phyloP scores from a whole-genome alignment of 1,140 invertebrate genomes.

The Portunus trituberculatus region DNA sequence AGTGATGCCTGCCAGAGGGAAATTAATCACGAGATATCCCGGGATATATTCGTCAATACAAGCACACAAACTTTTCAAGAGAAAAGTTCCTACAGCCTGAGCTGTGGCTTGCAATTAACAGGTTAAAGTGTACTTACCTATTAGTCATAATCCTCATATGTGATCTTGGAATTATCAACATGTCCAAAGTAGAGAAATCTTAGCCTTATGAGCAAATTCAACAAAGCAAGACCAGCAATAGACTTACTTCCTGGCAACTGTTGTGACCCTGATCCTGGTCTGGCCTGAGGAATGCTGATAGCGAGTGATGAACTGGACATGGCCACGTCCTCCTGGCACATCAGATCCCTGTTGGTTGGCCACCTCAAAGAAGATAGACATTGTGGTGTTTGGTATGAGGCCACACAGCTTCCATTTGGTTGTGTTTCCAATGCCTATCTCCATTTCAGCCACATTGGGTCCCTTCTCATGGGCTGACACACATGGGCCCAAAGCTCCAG shows the following conservation, averaged over 20 bases:
- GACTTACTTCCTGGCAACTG: slow-evolving; percentile 94
- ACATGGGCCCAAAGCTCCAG: slow-evolving; percentile 97
- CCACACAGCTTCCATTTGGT: slow-evolving; percentile 99
- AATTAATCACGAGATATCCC: too few relatives aligned
- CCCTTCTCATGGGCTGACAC: slow-evolving; percentile 95
- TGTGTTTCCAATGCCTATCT: slow-evolving; percentile 98
- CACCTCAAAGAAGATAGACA: slow-evolving; percentile 98
- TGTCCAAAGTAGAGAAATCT: too few relatives aligned
- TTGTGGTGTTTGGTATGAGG: slow-evolving; percentile 94
- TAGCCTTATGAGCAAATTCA: too few relatives aligned
- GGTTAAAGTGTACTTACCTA: too few relatives aligned
- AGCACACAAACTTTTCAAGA: too few relatives aligned
- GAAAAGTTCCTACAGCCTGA: too few relatives aligned
- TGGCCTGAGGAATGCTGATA: slow-evolving; percentile 99
- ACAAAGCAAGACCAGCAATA: not conserved
- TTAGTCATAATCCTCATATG: too few relatives aligned
- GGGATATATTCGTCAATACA: too few relatives aligned
- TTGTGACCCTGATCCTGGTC: slow-evolving; percentile 96
- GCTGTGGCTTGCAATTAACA: too few relatives aligned
- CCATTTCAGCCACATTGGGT: slow-evolving; percentile 95
- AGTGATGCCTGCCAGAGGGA: too few relatives aligned
- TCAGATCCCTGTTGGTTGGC: slow-evolving; percentile 93
- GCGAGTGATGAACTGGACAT: slow-evolving; percentile 98
- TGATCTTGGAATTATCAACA: too few relatives aligned
- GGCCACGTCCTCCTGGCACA: slow-evolving; percentile 96